phyloP scores from a whole-genome alignment of 2,797 vertebrate species.

The Mallotus villosus region DNA sequence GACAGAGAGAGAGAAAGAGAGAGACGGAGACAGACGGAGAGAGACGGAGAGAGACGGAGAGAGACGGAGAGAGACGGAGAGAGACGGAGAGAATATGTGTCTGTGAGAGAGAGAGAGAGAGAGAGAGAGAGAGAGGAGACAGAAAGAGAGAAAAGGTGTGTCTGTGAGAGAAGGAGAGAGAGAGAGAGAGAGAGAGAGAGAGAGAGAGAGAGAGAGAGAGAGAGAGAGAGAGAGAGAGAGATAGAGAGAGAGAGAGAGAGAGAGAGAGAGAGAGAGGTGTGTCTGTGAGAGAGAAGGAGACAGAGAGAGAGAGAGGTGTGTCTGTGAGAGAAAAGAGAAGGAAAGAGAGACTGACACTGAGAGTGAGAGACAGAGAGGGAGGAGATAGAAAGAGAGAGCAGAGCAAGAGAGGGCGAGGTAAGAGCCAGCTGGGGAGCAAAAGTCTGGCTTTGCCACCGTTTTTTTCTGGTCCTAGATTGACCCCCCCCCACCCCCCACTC shows the following conservation, averaged over 20 bases:
- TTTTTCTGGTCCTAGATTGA: slow-evolving; percentile 19
- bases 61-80: background rate
- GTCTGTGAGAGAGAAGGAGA: slow-evolving; percentile 2
- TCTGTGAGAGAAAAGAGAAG: background rate
- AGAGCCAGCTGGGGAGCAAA: slow-evolving; percentile 34
- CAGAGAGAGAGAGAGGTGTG: background rate
- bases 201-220: background rate
- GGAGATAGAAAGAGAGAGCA: background rate
- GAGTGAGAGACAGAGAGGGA: slow-evolving; percentile 30
- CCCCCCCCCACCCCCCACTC: slow-evolving; percentile 44
- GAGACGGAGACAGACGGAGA: too few species aligned
- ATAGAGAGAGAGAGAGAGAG: slow-evolving; percentile 7
- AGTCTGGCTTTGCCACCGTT: slow-evolving; percentile 53
- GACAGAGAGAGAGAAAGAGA: too few species aligned
- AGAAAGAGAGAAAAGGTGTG: background rate
- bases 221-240: background rate
- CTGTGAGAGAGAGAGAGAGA: background rate
- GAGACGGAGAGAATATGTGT: background rate
- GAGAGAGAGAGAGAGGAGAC: background rate
- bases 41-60: background rate
- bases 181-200: background rate
- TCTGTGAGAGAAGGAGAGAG: background rate
- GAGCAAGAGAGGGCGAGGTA: slow-evolving; percentile 42
- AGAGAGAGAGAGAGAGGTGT: background rate
- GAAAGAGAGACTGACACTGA: slow-evolving; percentile 33